Evolutionary conservation across 2,888 invertebrate genomes (phyloP), one percentile per base, ranked within the genome.

Genomic region (Hypomecis punctinalis): DNA sequence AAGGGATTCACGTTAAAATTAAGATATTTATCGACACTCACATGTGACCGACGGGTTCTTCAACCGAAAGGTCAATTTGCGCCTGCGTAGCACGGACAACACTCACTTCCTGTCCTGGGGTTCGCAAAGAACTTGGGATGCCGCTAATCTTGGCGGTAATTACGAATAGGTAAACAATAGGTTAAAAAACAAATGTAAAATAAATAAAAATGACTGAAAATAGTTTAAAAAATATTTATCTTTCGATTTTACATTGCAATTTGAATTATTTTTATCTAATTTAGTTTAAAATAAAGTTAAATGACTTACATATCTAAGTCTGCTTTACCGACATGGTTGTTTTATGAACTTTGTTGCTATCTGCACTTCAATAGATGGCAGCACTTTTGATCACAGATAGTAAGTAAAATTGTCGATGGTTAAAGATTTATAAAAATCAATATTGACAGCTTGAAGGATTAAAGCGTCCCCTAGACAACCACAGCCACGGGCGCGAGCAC

Each of bases 21-120:
- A 88, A 86, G 88, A 91, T 93, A 93, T 93, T 93, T 92, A 93
- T 93, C 93, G 92, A 94, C 95, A 97, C 96, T 97, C 96, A 97
- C 97, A 96, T 97, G 96, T 96, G 96, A 96, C 96, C 96, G 96
- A 96, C 96, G 96, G 96, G 96, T 95, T 96, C 96, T 96, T 95
- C 95, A 95, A 96, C 95, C 95, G 96, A 96, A 96, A 96, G 95
- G 95, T 94, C 93, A 93, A 91, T 92, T 89, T 93, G 94, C 94
- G 95, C 95, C 94, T 95, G 96, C 95, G 96, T 94, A 93, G 91
- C 92, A 93, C 92, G 90, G 89, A 93, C 88, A 91, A 92, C 84
- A 91, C 88, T 92, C 91, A 91, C 90, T 93, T 93, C 93, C 93
- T 87, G 90, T 89, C 70, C 84, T 84, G 92, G 93, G 93, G 93